A percentile compares a stretch with the other conserved stretches of the same genome.
Conservation (phyloP, 2,888 invertebrate species). For the Lordiphosa andalusiaca region DNA sequence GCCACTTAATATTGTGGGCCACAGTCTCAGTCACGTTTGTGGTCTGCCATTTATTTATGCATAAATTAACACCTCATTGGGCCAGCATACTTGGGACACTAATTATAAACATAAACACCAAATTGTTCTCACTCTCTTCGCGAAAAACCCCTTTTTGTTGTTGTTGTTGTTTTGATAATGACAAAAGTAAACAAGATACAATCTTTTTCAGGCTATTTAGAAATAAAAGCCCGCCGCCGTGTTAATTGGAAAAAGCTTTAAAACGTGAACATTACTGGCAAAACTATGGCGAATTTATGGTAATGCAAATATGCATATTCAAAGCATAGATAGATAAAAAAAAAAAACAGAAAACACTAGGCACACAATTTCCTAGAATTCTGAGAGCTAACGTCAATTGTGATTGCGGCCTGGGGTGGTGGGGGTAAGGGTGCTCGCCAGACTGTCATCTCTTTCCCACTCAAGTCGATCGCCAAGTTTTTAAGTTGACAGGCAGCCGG, state of each 20-base stretch:
- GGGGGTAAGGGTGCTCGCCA: neutral
- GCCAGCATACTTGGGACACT: constrained; percentile 3
- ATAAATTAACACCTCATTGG: constrained; percentile 35
- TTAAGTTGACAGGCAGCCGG: constrained; percentile 10
- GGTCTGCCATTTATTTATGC: constrained; percentile 19
- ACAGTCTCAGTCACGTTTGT: neutral
- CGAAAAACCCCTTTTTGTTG: neutral
- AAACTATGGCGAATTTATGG: constrained; percentile 14
- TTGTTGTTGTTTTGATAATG: constrained; percentile 17
- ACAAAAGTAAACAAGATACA: constrained; percentile 32
- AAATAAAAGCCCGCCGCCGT: constrained; percentile 9
- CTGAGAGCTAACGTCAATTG: constrained; percentile 40
- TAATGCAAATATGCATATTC: too few relatives aligned
- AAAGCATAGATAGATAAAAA: neutral
- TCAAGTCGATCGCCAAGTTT: constrained; percentile 24
- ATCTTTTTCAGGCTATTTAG: constrained; percentile 22
- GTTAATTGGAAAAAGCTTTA: neutral
- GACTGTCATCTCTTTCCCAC: constrained; percentile 21
- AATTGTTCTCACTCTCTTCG: neutral
- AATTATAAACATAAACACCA: constrained; percentile 11
- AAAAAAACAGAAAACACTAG: neutral
- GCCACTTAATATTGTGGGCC: neutral
- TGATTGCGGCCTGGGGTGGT: too few relatives aligned
- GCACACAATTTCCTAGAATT: constrained; percentile 60
- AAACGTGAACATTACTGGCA: constrained; percentile 8